Base-by-base conservation (phyloP, 2,113 vertebrate genomes). In the Buteo buteo region DNA sequence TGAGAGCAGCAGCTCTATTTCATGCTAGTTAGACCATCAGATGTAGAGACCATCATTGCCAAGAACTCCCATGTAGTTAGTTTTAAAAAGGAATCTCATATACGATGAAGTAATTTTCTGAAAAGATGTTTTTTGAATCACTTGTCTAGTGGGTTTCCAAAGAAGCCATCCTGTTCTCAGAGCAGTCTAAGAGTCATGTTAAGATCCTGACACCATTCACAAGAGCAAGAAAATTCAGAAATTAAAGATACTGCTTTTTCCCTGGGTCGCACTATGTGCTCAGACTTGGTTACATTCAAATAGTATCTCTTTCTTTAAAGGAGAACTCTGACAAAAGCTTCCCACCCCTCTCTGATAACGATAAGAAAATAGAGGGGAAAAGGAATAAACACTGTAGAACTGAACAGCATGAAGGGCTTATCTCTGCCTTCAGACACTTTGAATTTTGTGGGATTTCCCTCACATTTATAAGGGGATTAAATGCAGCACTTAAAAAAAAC, bases 21-120 rank as follows among this genome's bases (percentile, higher is more conserved):
- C 96, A 96, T 96, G 96, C 93, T 96, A 95, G 82, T 96, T 96
- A 96, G 90, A 83, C 90, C 90, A 81, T 96, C 90, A 95, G 94
- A 90, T 90, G 82, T 59, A 88, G 85, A 93, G 62, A 77, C 55
- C 85, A 67, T 94, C 92, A 90, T 34, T 93, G 95, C 96, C 95
- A 96, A 94, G 96, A 96, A 95, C 95, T 95, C 94, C 90, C 95
- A 92, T 83, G 76, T 72, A 96, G 95, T 83, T 91, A 73, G 84
- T 88, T 94, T 95, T 82, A 69, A 89, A 94, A 95, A 93, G 91
- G 94, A 94, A 90, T 93, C 89, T 93, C 82, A 20, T 93, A 52
- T 69, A 85, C 3, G 36, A 93, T 91, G 90, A 94, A 82, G 85
- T 83, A 92, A 94, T 97, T 96, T 95, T 95, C 88, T 96, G 92